Evolutionary conservation across 2,113 vertebrate species (phyloP).

Genomic region (Ramphastos sulfuratus): DNA sequence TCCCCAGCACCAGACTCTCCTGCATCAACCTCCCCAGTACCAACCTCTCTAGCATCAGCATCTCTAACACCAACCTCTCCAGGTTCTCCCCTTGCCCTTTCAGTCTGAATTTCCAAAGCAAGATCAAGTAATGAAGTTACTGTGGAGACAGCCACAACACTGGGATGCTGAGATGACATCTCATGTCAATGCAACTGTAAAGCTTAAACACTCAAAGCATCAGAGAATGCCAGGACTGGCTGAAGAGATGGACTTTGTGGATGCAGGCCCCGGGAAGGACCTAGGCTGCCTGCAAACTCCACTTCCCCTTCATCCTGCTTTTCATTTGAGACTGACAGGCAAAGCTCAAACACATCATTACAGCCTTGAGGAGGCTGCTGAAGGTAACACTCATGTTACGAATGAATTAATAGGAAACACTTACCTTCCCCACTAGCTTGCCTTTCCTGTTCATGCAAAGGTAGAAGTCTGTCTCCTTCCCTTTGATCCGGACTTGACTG

Average conservation of each 20-base stretch:
- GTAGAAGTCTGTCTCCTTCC: constrained; percentile 89
- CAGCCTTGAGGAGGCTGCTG: constrained; percentile 17
- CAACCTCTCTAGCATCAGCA: too few relatives aligned
- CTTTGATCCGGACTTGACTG: constrained; percentile 91
- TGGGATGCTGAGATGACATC: neutral
- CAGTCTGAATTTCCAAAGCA: neutral
- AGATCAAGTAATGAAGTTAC: neutral
- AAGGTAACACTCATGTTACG: constrained; percentile 40
- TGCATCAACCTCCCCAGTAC: too few relatives aligned
- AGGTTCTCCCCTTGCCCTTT: neutral
- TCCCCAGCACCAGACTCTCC: too few relatives aligned
- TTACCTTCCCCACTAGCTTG: constrained; percentile 90
- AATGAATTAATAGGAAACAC: constrained; percentile 59
- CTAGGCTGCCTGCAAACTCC: neutral
- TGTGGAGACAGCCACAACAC: neutral
- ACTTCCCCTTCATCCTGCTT: neutral
- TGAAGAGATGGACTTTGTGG: neutral
- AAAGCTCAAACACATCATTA: neutral
- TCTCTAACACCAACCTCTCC: too few relatives aligned
- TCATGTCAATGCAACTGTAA: neutral
- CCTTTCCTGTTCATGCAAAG: constrained; percentile 91
- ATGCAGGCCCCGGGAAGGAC: neutral
- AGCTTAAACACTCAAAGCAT: neutral
- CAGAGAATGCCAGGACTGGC: neutral
- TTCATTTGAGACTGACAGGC: constrained; percentile 34